phyloP scores from a whole-genome alignment of 2,888 invertebrate genomes.

The Globia sparganii region DNA sequence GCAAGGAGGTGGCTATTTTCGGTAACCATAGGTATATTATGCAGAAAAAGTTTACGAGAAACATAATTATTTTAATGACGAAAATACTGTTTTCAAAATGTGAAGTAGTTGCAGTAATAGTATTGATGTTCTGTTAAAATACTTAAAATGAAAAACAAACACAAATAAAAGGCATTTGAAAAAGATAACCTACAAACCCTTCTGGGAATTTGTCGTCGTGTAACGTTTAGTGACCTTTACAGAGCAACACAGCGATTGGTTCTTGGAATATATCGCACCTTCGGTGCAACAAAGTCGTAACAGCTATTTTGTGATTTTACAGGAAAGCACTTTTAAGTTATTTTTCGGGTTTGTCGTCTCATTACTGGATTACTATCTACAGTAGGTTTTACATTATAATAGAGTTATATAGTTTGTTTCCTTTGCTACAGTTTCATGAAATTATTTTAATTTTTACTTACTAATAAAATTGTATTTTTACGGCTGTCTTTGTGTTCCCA shows the following conservation, averaged over 20 bases:
- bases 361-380: too few relatives aligned
- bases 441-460: too few relatives aligned
- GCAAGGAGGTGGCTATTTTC: neutral
- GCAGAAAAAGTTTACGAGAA: neutral
- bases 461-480: too few relatives aligned
- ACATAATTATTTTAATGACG: neutral
- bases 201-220: slow-evolving; percentile 13
- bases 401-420: too few relatives aligned
- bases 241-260: slow-evolving; percentile 35
- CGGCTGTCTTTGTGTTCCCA: too few relatives aligned
- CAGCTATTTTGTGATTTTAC: too few relatives aligned
- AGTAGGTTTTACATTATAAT: too few relatives aligned
- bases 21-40: neutral
- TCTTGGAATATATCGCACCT: slow-evolving; percentile 47
- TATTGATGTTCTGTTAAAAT: neutral
- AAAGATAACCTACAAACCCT: neutral
- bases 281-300: too few relatives aligned
- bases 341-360: too few relatives aligned
- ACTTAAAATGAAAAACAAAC: neutral
- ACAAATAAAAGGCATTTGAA: slow-evolving; percentile 17
- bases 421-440: too few relatives aligned
- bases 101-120: neutral
- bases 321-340: too few relatives aligned
- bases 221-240: slow-evolving; percentile 23
- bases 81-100: neutral